Conservation (phyloP, 2,797 vertebrate genomes). For the Darevskia mixta region DNA sequence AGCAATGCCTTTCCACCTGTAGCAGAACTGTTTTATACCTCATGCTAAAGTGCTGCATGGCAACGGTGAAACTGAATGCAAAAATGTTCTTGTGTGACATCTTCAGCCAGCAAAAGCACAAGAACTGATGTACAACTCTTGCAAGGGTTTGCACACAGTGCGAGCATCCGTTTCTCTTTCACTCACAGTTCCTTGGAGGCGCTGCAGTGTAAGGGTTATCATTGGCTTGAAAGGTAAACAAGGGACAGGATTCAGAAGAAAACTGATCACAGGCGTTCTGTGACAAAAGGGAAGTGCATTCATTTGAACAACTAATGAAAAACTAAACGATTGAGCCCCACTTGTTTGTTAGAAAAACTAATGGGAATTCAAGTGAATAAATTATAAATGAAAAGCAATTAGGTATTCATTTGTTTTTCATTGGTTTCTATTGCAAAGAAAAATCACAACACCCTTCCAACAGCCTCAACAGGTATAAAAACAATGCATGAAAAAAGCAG, state of each 20-base stretch:
- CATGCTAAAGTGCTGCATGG: too few relatives aligned
- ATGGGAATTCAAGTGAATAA: background rate
- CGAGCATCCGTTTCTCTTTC: background rate
- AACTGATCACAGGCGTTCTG: too few relatives aligned
- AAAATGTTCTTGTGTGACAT: too few relatives aligned
- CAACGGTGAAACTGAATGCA: too few relatives aligned
- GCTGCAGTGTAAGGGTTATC: background rate
- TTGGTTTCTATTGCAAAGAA: background rate
- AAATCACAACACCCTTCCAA: background rate
- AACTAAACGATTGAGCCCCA: background rate
- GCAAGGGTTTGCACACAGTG: background rate
- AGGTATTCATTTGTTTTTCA: slow-evolving; percentile 1
- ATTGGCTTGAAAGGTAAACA: background rate
- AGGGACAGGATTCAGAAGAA: background rate
- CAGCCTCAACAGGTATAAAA: background rate
- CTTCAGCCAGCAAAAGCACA: background rate
- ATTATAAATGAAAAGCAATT: background rate
- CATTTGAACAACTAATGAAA: slow-evolving; percentile 6
- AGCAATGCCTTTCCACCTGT: too few relatives aligned
- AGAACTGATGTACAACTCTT: background rate
- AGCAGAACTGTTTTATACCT: too few relatives aligned
- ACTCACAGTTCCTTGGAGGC: background rate
- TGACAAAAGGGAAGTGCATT: background rate
- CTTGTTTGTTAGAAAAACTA: slow-evolving; percentile 1
- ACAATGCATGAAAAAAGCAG: background rate